Conservation (phyloP, 2,797 vertebrate genomes). For the Coccyzus lansbergi region DNA sequence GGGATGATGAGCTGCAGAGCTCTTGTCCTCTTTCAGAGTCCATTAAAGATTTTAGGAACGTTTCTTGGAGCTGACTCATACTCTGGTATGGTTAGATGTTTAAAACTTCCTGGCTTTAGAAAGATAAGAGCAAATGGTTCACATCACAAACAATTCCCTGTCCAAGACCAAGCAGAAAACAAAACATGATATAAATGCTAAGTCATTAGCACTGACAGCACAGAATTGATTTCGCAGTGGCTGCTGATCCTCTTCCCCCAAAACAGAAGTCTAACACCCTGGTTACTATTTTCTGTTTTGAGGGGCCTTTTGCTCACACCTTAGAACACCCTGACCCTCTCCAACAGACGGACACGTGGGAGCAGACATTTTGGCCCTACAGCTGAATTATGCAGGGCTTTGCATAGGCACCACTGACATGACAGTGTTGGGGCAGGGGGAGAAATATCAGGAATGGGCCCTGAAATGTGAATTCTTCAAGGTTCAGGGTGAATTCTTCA, state of each 20-base stretch:
- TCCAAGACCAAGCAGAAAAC: neutral
- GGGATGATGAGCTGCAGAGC: neutral
- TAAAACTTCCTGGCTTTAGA: neutral
- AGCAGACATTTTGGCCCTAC: neutral
- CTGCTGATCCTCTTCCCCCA: neutral
- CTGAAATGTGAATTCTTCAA: neutral
- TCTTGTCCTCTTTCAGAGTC: neutral
- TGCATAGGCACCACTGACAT: neutral
- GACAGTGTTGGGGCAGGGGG: neutral
- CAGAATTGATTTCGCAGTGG: neutral
- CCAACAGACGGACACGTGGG: neutral
- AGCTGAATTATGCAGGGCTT: neutral
- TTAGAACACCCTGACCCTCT: neutral
- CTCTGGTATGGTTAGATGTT: neutral
- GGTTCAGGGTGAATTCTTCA: too few relatives aligned
- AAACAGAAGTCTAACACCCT: neutral
- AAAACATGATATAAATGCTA: neutral
- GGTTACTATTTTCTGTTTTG: neutral
- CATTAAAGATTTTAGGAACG: neutral
- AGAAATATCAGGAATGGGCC: neutral
- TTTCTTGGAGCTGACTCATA: neutral
- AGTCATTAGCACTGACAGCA: fast-evolving
- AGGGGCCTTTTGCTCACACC: neutral
- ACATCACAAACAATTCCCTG: neutral
- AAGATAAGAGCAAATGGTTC: neutral